A percentile compares a stretch with the other conserved stretches of the same genome.
Evolutionary conservation across 2,888 invertebrate genomes (phyloP).

Genomic region (Agonopterix alstromeriana): DNA sequence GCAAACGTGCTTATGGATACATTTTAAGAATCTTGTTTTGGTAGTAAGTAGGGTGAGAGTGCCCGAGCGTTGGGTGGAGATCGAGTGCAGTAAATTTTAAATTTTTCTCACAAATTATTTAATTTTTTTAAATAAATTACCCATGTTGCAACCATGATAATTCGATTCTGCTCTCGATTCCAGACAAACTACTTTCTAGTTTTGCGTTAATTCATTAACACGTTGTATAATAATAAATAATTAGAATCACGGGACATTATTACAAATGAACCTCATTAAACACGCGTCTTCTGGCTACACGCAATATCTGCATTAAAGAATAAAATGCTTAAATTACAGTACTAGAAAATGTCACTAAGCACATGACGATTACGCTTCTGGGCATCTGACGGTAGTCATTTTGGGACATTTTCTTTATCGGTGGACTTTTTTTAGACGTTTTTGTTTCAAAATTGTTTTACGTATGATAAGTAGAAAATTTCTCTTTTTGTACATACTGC

Average conservation of each 20-base stretch:
- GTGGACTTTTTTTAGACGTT: not conserved
- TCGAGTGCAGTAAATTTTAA: too few relatives aligned
- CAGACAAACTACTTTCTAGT: too few relatives aligned
- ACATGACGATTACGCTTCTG: constrained; percentile 4
- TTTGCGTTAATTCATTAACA: too few relatives aligned
- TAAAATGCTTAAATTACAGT: constrained; percentile 39
- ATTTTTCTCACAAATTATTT: too few relatives aligned
- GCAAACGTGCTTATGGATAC: too few relatives aligned
- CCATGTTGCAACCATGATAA: too few relatives aligned
- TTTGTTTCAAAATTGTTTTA: not conserved
- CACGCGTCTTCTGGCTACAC: constrained; percentile 23
- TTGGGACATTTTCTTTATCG: not conserved
- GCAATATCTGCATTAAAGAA: constrained; percentile 42
- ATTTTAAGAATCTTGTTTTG: too few relatives aligned
- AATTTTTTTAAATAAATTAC: too few relatives aligned
- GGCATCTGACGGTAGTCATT: constrained; percentile 1
- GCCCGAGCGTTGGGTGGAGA: too few relatives aligned
- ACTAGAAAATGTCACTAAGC: constrained; percentile 11
- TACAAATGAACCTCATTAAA: constrained; percentile 21
- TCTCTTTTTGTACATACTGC: not conserved
- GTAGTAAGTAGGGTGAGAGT: too few relatives aligned
- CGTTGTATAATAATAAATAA: constrained; percentile 15
- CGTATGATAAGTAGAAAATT: not conserved
- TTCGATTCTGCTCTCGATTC: too few relatives aligned
- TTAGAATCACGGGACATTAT: constrained; percentile 23